These are phyloP conservation scores for Fopius arisanus DNA, from an alignment of 1,140 invertebrate genomes.

Conservation along the genomic window DNA sequence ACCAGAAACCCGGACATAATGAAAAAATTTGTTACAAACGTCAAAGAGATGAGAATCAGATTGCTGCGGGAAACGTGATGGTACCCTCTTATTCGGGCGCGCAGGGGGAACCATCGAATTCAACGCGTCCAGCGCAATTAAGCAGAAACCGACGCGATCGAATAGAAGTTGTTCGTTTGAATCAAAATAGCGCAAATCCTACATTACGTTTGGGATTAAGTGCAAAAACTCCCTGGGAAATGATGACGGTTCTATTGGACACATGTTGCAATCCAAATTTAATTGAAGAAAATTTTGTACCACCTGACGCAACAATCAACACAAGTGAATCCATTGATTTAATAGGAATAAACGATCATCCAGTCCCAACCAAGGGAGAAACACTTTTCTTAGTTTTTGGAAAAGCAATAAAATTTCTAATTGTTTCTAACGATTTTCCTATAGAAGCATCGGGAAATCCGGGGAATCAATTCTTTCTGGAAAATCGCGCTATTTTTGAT, in stretches of 20 bases:
- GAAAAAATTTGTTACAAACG: no score
- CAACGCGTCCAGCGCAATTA: neutral
- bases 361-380: neutral
- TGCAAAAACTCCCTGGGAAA: neutral
- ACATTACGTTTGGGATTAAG: neutral
- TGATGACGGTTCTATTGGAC: neutral
- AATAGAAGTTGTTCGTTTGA: neutral
- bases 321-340: neutral
- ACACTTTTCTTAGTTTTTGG: neutral
- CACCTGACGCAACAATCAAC: neutral
- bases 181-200: neutral
- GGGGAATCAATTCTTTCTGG: neutral
- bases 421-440: neutral
- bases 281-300: neutral
- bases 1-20: no score
- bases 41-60: no score
- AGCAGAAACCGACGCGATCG: neutral
- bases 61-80: no score
- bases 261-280: neutral
- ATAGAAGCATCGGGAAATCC: neutral
- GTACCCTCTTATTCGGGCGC: no score
- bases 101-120: no score
- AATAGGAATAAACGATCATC: neutral
- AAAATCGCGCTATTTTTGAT: neutral
- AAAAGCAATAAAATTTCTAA: neutral